Base-by-base conservation (phyloP, 1,140 invertebrate species). In the Ceratina japonica region DNA sequence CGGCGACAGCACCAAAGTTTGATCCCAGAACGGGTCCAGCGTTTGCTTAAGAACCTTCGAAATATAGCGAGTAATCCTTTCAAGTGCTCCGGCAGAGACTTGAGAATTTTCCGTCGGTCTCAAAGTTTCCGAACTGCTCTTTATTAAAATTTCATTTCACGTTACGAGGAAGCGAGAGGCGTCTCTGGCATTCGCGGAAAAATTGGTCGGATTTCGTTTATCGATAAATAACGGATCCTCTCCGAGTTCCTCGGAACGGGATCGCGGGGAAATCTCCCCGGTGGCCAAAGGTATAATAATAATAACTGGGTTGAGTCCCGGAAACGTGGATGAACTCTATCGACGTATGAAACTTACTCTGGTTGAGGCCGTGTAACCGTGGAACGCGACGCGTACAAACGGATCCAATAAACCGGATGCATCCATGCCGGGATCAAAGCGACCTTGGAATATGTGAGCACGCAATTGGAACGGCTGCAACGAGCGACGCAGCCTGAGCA, bases 381-480 rank as follows among this genome's bases (percentile, higher is more conserved):
- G 85, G 86, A 94, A 92, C 51, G 91, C 89, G 10, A 94, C 89
- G 24, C 92, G 86, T 4, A 94, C 81, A 54, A 93, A 92, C 24
- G 93, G 92, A 89, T 95, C 93, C 75, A 92, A 91, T 65, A 94
- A 88, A 27, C 91, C 93, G 52, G 90, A 93, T 52, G 90, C 87
- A 77, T 95, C 93, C 79, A 90, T 90, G 3, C 93, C 93, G 1
- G 93, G 93, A 61, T 92, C 91, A 65, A 95, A 92, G 76, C 93
- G 93, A 44, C 94, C 94, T 91, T 95, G 94, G 89, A 94, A 94
- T 77, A 95, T 92, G 78, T 95, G 94, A 5, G 93, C 93, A 78
- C 93, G 91, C 51, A 94, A 91, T 80, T 94, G 93, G 75, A 93
- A 94, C 52, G 83, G 89, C 91, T 91, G 75, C 65, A 89, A 92